Evolutionary conservation across 2,797 vertebrate species (phyloP).

Genomic region (Scleropages formosus): DNA sequence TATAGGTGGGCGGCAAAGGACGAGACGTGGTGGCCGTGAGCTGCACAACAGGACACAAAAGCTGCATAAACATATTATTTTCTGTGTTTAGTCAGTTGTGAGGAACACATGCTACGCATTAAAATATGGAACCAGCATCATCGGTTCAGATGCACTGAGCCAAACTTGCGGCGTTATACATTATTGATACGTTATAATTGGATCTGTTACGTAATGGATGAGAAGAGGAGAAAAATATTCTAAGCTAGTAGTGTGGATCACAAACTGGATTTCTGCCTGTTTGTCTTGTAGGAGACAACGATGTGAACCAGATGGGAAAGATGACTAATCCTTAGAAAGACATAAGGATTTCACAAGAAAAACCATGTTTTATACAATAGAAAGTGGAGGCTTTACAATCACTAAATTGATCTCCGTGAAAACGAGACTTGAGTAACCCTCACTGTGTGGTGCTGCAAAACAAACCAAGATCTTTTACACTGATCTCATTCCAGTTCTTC

Average conservation of each 20-base stretch:
- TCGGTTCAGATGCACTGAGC: slow-evolving; percentile 46
- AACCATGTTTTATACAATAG: slow-evolving; percentile 6
- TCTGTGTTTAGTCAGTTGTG: slow-evolving; percentile 45
- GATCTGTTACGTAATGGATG: neutral
- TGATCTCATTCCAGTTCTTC: too few relatives aligned
- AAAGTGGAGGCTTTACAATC: neutral
- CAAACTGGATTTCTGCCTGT: neutral
- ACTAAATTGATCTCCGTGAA: slow-evolving; percentile 19
- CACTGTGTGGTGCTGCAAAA: neutral
- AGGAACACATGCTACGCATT: slow-evolving; percentile 43
- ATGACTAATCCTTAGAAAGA: slow-evolving; percentile 25
- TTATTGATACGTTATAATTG: slow-evolving; percentile 24
- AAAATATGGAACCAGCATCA: slow-evolving; percentile 42
- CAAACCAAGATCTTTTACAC: too few relatives aligned
- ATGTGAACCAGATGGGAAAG: slow-evolving; percentile 8
- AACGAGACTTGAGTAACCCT: neutral
- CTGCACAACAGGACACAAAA: neutral
- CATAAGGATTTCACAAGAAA: slow-evolving; percentile 11
- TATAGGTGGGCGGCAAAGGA: neutral
- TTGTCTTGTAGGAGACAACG: neutral
- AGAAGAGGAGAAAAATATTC: slow-evolving; percentile 11
- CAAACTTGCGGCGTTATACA: slow-evolving; percentile 35
- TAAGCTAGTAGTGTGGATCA: neutral
- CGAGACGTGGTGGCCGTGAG: neutral
- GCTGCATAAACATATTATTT: slow-evolving; percentile 33